A percentile compares a stretch with the other conserved stretches of the same genome.
Conservation (phyloP, 2,797 vertebrate genomes). For the Brachymystax lenok region DNA sequence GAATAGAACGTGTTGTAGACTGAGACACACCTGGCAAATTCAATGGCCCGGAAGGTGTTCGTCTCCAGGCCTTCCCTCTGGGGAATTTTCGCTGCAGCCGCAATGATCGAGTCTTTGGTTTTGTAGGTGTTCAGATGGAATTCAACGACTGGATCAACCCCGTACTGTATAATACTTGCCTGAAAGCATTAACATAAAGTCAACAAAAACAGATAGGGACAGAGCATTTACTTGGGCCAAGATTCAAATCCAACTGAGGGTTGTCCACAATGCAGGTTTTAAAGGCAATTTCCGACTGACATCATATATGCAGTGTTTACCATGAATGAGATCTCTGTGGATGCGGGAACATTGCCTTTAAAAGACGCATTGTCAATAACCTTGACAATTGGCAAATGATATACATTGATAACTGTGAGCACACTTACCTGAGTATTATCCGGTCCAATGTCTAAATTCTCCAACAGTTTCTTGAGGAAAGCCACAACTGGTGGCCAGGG, state of each 20-base stretch:
- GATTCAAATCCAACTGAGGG: neutral
- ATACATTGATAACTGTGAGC: neutral
- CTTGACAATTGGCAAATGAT: too few relatives aligned
- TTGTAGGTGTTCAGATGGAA: constrained; percentile 72
- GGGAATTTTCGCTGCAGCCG: constrained; percentile 61
- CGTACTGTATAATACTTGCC: constrained; percentile 85
- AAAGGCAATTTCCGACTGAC: too few relatives aligned
- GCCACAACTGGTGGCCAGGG: constrained; percentile 80
- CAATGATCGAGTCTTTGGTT: constrained; percentile 72
- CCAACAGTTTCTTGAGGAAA: constrained; percentile 83
- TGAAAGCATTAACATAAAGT: constrained; percentile 46
- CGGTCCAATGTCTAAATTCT: constrained; percentile 81
- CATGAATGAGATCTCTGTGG: too few relatives aligned
- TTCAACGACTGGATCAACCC: constrained; percentile 71
- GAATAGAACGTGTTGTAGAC: neutral
- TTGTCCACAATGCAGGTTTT: too few relatives aligned
- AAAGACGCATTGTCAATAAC: too few relatives aligned
- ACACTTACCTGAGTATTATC: constrained; percentile 78
- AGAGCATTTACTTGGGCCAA: neutral
- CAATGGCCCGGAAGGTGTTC: constrained; percentile 84
- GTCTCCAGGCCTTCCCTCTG: constrained; percentile 79
- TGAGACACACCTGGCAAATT: constrained; percentile 80
- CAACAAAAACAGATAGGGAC: neutral
- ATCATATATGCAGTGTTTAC: too few relatives aligned
- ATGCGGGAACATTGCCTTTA: too few relatives aligned